Base-by-base conservation (phyloP, 1,140 invertebrate species). In the Bombus confusus region DNA sequence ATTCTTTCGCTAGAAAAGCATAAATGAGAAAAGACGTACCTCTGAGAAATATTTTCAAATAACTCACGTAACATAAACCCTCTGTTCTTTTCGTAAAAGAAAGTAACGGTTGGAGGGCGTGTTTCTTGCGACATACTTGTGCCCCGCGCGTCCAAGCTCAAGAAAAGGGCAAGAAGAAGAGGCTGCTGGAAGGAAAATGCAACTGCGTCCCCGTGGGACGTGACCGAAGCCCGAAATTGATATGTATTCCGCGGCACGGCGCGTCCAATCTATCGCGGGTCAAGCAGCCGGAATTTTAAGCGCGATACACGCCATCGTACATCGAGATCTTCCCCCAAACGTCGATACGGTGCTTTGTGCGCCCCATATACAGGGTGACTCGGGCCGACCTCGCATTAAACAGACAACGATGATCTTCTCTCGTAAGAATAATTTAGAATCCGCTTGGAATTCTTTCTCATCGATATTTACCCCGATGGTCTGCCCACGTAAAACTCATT, bases 241-340 rank as follows among this genome's bases (percentile, higher is more conserved):
- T 95, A 95, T 95, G 95, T 95, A 95, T 95, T 95, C 93, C 94
- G 90, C 88, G 89, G 85, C 87, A 82, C 75, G 93, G 92, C 91
- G 91, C 91, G 92, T 94, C 94, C 94, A 95, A 95, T 95, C 94
- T 95, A 95, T 95, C 94, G 94, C 88, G 93, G 95, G 95, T 95
- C 95, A 95, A 95, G 94, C 94, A 93, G 91, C 91, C 94, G 92
- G 95, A 95, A 95, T 95, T 95, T 95, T 94, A 95, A 95, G 92
- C 93, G 93, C 91, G 92, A 90, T 92, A 93, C 87, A 84, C 79
- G 76, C 79, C 84, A 28, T 41, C 75, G 75, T 71, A 79, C 47
- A n/a, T 78, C 75, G 37, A 25, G 34, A 84, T 84, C 47, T 25
- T 39, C 64, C 73, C n/a, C 39, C 22, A 31, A 47, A 43, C 43